Conservation (phyloP, 2,113 vertebrate genomes). For the Heterocephalus glaber region DNA sequence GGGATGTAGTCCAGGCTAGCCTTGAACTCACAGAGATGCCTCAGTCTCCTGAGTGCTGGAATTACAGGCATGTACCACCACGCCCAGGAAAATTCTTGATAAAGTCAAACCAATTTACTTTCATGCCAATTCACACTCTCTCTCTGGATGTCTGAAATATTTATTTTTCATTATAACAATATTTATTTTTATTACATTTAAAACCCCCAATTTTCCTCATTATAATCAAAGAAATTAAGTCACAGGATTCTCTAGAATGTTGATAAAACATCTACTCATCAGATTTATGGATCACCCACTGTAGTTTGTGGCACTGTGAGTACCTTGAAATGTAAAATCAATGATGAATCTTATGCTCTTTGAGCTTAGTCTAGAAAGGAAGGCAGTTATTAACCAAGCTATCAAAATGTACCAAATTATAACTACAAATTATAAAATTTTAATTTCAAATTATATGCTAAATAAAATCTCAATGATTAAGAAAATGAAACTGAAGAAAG, state of each 20-base stretch:
- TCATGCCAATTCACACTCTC: neutral
- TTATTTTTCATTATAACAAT: neutral
- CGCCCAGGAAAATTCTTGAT: neutral
- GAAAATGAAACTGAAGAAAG: neutral
- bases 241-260: neutral
- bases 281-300: neutral
- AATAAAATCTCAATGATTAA: slow-evolving; percentile 1
- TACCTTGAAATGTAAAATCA: neutral
- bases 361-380: neutral
- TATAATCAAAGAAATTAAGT: neutral
- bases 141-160: neutral
- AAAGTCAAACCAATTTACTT: neutral
- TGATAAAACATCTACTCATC: neutral
- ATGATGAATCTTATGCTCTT: neutral
- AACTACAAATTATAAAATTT: neutral
- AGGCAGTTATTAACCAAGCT: slow-evolving; percentile 4
- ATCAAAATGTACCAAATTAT: neutral
- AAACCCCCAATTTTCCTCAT: neutral
- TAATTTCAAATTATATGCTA: neutral
- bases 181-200: slow-evolving; percentile 27
- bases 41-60: neutral
- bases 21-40: neutral
- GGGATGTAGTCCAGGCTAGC: neutral
- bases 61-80: neutral
- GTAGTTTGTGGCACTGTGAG: neutral